phyloP scores from a whole-genome alignment of 1,140 invertebrate species.

The Hylyphantes graminicola region DNA sequence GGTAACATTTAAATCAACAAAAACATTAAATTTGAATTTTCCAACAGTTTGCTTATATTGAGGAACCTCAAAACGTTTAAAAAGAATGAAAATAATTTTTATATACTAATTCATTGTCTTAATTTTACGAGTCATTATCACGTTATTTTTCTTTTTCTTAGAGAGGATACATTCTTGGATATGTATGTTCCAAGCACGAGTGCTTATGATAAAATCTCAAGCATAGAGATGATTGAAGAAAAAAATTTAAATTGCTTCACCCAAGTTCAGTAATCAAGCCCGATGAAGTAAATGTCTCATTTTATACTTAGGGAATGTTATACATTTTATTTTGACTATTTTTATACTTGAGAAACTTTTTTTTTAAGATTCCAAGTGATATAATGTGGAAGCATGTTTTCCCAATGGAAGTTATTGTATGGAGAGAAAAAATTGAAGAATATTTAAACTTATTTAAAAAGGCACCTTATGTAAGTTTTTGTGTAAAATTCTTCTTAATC shows the following conservation, averaged over 20 bases:
- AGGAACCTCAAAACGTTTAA: too few relatives aligned
- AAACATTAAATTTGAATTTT: too few relatives aligned
- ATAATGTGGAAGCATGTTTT: conserved; percentile 28
- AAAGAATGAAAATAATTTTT: too few relatives aligned
- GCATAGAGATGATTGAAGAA: not conserved
- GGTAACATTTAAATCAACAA: too few relatives aligned
- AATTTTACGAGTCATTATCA: not conserved
- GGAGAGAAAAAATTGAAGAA: conserved; percentile 11
- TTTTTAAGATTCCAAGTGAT: conserved; percentile 23
- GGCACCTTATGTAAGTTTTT: not conserved
- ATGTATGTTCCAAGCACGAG: not conserved
- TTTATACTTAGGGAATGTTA: not conserved
- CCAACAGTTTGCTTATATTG: too few relatives aligned
- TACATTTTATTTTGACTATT: not conserved
- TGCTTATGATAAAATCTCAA: conserved; percentile 3
- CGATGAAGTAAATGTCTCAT: not conserved
- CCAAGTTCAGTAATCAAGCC: not conserved
- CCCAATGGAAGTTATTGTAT: conserved; percentile 22
- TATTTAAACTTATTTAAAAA: conserved; percentile 25
- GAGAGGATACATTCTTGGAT: conserved; percentile 10
- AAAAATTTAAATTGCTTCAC: not conserved
- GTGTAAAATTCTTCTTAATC: too few relatives aligned
- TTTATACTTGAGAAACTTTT: not conserved
- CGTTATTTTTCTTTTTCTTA: conserved; percentile 11
- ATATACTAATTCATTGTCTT: too few relatives aligned